These are phyloP conservation scores for Apteryx mantelli DNA, from an alignment of 2,113 vertebrate species.

Conservation along the genomic window DNA sequence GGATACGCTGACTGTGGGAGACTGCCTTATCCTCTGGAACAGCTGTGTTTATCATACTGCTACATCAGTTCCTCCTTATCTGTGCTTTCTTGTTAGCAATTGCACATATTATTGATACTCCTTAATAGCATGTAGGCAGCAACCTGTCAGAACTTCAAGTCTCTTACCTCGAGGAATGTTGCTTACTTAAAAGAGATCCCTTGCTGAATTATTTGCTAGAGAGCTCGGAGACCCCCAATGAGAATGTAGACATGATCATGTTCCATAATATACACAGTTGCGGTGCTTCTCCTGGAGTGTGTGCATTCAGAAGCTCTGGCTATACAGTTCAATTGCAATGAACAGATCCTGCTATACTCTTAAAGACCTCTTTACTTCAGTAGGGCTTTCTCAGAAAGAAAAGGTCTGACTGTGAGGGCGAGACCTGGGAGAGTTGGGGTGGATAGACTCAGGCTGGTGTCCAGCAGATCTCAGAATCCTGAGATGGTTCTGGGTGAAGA, in stretches of 20 bases:
- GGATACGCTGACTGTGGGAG: background rate
- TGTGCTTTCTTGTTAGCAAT: fast-evolving
- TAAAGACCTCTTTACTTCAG: background rate
- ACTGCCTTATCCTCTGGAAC: background rate
- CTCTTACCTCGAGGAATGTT: background rate
- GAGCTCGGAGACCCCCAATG: background rate
- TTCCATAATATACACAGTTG: no score
- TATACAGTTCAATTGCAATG: background rate
- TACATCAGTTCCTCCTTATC: fast-evolving
- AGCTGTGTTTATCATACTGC: fast-evolving
- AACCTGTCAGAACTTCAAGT: background rate
- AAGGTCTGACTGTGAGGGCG: background rate
- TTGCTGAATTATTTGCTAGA: background rate
- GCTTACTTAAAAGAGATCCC: fast-evolving
- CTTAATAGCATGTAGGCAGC: background rate
- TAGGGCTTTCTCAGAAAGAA: background rate
- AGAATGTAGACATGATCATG: background rate
- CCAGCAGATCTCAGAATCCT: background rate
- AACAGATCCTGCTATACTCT: background rate
- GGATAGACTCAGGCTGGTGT: no score
- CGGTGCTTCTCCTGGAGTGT: no score
- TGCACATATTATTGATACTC: fast-evolving
- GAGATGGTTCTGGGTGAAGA: background rate
- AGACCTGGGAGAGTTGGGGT: background rate
- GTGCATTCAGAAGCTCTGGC: background rate